Conservation (phyloP, 2,888 invertebrate genomes). For the Oithona nana region DNA sequence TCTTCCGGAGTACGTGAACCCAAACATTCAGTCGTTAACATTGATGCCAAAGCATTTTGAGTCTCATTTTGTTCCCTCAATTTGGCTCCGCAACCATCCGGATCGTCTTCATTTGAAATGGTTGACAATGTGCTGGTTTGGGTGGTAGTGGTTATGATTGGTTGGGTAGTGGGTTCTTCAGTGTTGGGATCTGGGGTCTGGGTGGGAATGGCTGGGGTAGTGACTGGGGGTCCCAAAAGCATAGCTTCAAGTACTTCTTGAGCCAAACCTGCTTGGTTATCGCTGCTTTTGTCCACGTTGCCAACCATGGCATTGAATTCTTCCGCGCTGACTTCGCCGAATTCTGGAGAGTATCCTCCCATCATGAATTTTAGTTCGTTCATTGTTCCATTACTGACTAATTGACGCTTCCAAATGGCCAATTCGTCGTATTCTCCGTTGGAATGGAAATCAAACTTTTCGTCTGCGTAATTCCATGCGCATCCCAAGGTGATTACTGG, state of each 20-base stretch:
- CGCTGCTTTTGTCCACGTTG: neutral
- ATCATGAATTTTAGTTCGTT: neutral
- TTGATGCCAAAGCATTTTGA: neutral
- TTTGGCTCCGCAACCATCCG: neutral
- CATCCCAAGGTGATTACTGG: constrained; percentile 15
- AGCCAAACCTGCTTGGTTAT: constrained; percentile 7
- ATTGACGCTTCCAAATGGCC: neutral
- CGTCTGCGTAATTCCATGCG: neutral
- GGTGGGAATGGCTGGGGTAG: constrained; percentile 7
- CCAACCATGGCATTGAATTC: constrained; percentile 11
- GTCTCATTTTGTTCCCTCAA: neutral
- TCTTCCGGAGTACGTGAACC: neutral
- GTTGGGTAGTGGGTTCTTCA: neutral
- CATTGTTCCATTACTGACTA: neutral
- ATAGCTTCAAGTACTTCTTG: constrained; percentile 12
- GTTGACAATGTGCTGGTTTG: neutral
- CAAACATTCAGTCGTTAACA: neutral
- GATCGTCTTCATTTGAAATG: neutral
- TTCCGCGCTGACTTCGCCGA: constrained; percentile 4
- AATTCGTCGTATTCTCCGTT: constrained; percentile 5
- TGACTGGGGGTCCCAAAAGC: constrained; percentile 8
- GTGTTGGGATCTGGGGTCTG: neutral
- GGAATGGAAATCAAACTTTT: neutral
- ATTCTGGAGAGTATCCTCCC: constrained; percentile 7
- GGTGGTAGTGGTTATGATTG: neutral